These are phyloP conservation scores for Plecotus auritus DNA, from an alignment of 2,113 vertebrate species.

Conservation along the genomic window DNA sequence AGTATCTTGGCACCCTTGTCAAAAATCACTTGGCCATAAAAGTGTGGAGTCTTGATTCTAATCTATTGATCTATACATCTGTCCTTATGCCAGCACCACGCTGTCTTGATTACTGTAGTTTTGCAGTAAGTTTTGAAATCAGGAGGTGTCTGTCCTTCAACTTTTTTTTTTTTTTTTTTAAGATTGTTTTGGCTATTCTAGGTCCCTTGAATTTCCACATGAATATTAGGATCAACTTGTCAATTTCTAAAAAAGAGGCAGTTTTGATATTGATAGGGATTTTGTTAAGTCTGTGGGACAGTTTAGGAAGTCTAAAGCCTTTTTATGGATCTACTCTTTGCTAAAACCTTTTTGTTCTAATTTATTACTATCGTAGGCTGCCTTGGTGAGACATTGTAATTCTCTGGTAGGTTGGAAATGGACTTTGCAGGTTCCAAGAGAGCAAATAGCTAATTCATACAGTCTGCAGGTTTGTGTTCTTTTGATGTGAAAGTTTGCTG, in stretches of 20 bases:
- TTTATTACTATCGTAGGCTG: not conserved
- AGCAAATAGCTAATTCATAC: not conserved
- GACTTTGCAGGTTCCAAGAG: not conserved
- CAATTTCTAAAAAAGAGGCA: slow-evolving; percentile 1
- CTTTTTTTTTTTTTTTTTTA: not conserved
- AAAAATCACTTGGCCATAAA: not conserved
- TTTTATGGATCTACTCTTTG: not conserved
- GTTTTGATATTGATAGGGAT: not conserved
- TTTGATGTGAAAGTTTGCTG: not conserved
- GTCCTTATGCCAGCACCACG: not conserved
- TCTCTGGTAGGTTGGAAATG: not conserved
- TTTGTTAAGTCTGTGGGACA: not conserved
- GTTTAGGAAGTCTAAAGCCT: not conserved
- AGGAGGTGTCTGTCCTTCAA: not conserved
- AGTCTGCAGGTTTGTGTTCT: not conserved
- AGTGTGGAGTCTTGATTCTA: not conserved
- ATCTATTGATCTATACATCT: not conserved
- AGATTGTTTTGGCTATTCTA: not conserved
- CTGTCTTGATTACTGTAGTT: not conserved
- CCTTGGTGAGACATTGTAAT: not conserved
- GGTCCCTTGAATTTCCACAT: not conserved
- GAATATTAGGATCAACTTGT: slow-evolving; percentile 11
- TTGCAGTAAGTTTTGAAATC: not conserved
- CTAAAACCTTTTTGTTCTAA: not conserved
- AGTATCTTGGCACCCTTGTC: not conserved